Evolutionary conservation across 2,888 invertebrate genomes (phyloP), one percentile per base, ranked within the genome.

Genomic region (Eristalinus sepulchralis): DNA sequence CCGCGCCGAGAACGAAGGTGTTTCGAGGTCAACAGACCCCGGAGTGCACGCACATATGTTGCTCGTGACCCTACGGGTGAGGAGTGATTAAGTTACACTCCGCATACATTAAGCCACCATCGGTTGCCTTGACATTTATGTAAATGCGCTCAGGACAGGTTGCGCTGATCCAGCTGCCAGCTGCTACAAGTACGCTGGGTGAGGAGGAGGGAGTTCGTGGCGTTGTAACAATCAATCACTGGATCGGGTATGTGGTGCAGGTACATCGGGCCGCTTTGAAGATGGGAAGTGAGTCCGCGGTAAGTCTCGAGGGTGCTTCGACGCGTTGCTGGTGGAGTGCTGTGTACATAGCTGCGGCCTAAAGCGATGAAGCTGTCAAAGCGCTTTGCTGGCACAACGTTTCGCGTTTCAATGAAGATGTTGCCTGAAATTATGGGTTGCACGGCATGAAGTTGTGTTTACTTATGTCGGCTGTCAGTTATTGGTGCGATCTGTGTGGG

Each of bases 81-180:
- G 22, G 27, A 64, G 59, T 59, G 67, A 31, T 13, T 68, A 22
- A 27, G 57, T 57, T 57, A 68, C 33, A 55, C 20, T 62, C 31
- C 33, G 66, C 36, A 33, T 66, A 64, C 34, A 57, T 76, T 60
- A 24, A 66, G 47, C 10, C 31, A 33, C 33, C 22, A 47, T 66
- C 76, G 47, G 59, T 47, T 67, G 31, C 76, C 57, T 76, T 67
- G 76, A 76, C 66, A 67, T 76, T 76, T 76, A 76, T 76, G 59
- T 67, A 67, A 76, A 76, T 67, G 47, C 57, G 22, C 59, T 66
- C 24, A 10, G 57, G n/a, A 17, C 47, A 47, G 47, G 22, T 66
- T 64, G 36, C 27, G 27, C 22, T 34, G 33, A 57, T 76, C 59
- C 59, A 47, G 47, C 47, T 47, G 11, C 47, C 59, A n/a, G 22